phyloP scores from a whole-genome alignment of 1,140 invertebrate genomes.

The Diorhabda carinulata region DNA sequence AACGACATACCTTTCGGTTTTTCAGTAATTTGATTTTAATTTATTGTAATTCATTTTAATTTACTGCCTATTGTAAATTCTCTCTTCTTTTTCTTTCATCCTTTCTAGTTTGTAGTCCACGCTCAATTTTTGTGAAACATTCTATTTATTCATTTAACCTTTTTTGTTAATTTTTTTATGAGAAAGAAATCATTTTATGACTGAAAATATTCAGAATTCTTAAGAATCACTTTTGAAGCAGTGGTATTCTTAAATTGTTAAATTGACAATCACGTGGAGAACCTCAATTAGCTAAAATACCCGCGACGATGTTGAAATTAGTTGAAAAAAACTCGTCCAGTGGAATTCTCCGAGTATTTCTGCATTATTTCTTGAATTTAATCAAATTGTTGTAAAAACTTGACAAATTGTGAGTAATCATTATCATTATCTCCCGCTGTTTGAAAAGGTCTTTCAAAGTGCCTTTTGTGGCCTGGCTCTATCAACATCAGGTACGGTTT shows the following conservation, averaged over 20 bases:
- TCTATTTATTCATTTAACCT: no score
- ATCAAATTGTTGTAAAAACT: conserved; percentile 3
- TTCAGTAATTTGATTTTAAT: no score
- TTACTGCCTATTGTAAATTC: no score
- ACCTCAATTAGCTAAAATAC: neutral
- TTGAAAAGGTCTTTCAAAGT: neutral
- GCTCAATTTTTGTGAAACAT: no score
- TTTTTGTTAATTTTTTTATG: no score
- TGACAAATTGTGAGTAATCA: conserved; percentile 2
- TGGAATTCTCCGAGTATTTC: neutral
- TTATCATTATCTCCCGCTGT: conserved; percentile 2
- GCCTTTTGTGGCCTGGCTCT: neutral
- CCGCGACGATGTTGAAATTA: neutral
- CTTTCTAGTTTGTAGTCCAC: no score
- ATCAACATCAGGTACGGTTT: neutral
- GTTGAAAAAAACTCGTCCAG: neutral
- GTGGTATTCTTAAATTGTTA: neutral
- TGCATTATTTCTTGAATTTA: neutral
- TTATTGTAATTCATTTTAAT: no score
- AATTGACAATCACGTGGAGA: neutral
- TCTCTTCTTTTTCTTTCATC: no score
- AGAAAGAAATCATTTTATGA: no score
- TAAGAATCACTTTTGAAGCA: neutral
- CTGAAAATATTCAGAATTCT: neutral
- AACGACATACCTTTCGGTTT: no score